phyloP scores from a whole-genome alignment of 30 jellyfish, hydroid and myxozoan genomes.

The Turritopsis rubra region DNA sequence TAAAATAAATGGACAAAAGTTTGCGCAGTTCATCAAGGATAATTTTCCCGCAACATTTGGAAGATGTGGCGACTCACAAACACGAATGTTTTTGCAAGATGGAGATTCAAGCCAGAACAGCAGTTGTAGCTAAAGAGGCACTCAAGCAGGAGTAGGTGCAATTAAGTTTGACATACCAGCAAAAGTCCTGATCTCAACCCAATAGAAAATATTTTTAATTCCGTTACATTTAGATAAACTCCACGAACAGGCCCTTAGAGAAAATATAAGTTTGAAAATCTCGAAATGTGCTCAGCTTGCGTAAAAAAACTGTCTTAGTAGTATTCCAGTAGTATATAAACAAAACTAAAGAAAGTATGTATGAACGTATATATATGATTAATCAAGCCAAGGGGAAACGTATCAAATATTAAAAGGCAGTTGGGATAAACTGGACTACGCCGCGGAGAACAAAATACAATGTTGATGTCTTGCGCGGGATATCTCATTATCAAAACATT shows the following conservation, averaged over 20 bases:
- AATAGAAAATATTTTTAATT: conserved; percentile 17
- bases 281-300: neutral
- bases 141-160: neutral
- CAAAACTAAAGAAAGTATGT: conserved; percentile 24
- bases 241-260: conserved; percentile 23
- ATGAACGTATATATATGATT: conserved; percentile 20
- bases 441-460: conserved; percentile 6
- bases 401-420: conserved; percentile 20
- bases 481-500: conserved; percentile 5
- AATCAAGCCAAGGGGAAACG: conserved; percentile 27
- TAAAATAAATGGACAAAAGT: neutral
- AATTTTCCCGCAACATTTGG: conserved; percentile 4
- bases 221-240: neutral
- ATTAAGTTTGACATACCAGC: conserved; percentile 21
- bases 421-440: neutral
- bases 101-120: neutral
- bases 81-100: neutral
- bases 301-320: neutral
- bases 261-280: neutral
- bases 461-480: conserved; percentile 15
- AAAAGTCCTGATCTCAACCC: conserved; percentile 31
- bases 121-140: neutral
- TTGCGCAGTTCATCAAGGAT: neutral
- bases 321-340: neutral
- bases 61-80: neutral